phyloP scores from a whole-genome alignment of 2,113 vertebrate genomes.

The Eulacestoma nigropectus region DNA sequence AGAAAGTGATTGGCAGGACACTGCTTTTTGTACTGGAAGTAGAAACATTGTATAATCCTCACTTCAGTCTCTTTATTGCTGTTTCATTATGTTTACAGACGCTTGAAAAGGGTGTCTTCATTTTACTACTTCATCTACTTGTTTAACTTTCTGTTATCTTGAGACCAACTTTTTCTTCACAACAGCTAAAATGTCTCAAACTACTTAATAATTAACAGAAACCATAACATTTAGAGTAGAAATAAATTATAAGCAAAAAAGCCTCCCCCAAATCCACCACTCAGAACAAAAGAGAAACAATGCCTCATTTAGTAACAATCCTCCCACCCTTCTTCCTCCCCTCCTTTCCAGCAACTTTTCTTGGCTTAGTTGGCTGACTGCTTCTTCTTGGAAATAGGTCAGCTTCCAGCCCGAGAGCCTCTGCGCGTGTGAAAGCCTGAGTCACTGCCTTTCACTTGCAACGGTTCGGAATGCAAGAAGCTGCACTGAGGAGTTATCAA shows the following conservation, averaged over 20 bases:
- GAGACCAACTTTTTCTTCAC: neutral
- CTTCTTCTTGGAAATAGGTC: constrained; percentile 28
- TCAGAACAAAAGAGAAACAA: neutral
- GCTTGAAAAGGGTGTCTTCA: neutral
- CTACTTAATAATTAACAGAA: neutral
- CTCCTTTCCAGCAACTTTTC: neutral
- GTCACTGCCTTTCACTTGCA: neutral
- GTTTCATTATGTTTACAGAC: neutral
- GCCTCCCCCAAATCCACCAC: neutral
- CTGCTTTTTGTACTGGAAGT: neutral
- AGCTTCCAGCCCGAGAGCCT: neutral
- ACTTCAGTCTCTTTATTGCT: neutral
- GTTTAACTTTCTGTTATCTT: neutral
- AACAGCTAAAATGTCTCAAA: neutral
- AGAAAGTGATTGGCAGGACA: neutral
- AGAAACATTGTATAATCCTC: neutral
- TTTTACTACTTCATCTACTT: neutral
- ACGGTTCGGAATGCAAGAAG: neutral
- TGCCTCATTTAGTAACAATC: neutral
- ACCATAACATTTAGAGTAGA: neutral
- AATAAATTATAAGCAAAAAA: neutral
- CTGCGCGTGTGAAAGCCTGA: neutral
- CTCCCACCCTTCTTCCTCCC: neutral
- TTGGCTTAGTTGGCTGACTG: neutral
- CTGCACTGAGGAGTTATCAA: neutral